Percentiles rank a stretch among this genome's conserved stretches.
These are phyloP conservation scores for Epicauta chinensis DNA, from an alignment of 1,140 invertebrate species.

Conservation along the genomic window DNA sequence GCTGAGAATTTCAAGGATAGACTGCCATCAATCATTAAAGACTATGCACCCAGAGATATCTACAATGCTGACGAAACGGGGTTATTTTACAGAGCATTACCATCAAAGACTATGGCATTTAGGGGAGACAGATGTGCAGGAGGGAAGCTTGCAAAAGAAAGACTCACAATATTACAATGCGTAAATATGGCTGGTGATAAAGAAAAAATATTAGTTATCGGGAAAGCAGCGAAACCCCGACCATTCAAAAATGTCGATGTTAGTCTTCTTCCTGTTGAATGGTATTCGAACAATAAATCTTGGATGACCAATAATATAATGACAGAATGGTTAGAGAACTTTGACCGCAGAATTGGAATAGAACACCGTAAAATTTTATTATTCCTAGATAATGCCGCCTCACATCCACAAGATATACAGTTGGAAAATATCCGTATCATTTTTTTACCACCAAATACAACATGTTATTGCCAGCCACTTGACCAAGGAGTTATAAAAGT, in stretches of 20 bases:
- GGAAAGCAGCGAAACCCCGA: slow-evolving; percentile 7
- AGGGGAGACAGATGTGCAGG: slow-evolving; percentile 26
- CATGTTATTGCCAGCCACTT: slow-evolving; percentile 45
- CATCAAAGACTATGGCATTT: slow-evolving; percentile 18
- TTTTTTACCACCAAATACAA: slow-evolving; percentile 47
- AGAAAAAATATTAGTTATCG: slow-evolving; percentile 12
- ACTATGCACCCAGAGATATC: slow-evolving; percentile 10
- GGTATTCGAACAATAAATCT: slow-evolving; percentile 18
- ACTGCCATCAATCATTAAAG: slow-evolving; percentile 1
- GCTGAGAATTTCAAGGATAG: slow-evolving; percentile 7
- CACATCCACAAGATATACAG: slow-evolving; percentile 32
- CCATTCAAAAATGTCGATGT: slow-evolving; percentile 13
- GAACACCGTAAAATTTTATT: slow-evolving; percentile 42
- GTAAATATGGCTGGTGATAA: slow-evolving; percentile 31
- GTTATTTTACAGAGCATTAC: slow-evolving; percentile 16
- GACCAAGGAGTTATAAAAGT: slow-evolving; percentile 46
- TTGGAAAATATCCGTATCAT: slow-evolving; percentile 38
- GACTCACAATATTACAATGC: slow-evolving; percentile 41
- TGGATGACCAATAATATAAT: slow-evolving; percentile 24
- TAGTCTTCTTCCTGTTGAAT: slow-evolving; percentile 15
- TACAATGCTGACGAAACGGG: slow-evolving; percentile 15
- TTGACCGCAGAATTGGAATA: slow-evolving; percentile 35
- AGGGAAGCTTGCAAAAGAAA: slow-evolving; percentile 42
- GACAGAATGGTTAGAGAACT: slow-evolving; percentile 31
- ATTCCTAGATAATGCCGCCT: slow-evolving; percentile 23